A percentile compares a stretch with the other conserved stretches of the same genome.
phyloP scores from a whole-genome alignment of 2,888 invertebrate species.

The Conistra vaccinii region DNA sequence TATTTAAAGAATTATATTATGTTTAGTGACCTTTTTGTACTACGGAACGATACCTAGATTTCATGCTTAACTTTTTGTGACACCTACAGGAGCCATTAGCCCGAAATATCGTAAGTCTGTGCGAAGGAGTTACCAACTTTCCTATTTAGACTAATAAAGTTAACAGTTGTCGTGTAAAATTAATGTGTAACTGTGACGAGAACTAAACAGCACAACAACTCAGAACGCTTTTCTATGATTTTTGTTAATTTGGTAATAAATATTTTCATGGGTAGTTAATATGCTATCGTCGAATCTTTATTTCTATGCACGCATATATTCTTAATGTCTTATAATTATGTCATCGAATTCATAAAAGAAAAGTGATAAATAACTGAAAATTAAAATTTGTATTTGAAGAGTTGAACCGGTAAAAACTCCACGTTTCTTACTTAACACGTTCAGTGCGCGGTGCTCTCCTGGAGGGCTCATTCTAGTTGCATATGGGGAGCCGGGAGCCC shows the following conservation, averaged over 20 bases:
- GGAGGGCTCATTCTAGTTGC: no score
- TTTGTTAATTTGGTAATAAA: not conserved
- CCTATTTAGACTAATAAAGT: not conserved
- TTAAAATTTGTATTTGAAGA: not conserved
- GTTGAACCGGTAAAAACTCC: no score
- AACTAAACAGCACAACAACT: no score
- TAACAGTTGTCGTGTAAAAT: not conserved
- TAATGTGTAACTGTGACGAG: not conserved
- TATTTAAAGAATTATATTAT: constrained; percentile 9
- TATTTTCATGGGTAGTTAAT: not conserved
- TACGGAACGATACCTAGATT: not conserved
- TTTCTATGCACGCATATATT: not conserved
- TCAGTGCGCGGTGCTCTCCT: no score
- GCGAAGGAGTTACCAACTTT: not conserved
- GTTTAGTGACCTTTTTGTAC: not conserved
- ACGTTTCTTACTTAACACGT: not conserved
- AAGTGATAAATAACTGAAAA: not conserved
- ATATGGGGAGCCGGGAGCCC: no score
- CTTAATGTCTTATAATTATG: not conserved
- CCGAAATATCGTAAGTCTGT: not conserved
- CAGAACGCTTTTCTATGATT: not conserved
- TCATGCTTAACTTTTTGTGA: not conserved
- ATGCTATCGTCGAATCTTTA: not conserved
- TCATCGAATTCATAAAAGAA: not conserved
- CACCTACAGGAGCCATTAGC: not conserved